Evolutionary conservation across 2,888 invertebrate genomes (phyloP), one percentile per base, ranked within the genome.

Genomic region (Eretmocerus hayati): DNA sequence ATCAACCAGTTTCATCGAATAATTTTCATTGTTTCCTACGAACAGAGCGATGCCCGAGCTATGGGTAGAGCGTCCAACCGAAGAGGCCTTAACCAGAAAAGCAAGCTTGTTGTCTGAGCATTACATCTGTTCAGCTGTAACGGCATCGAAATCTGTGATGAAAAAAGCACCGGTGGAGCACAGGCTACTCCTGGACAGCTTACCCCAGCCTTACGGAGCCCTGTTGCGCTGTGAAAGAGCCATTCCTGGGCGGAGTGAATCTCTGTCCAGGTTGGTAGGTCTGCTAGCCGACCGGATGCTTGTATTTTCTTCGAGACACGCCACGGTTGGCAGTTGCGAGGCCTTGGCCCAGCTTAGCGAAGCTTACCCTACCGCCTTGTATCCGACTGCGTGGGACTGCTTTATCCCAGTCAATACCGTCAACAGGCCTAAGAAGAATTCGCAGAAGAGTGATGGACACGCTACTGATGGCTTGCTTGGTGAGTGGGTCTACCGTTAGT

Each of bases 381-480:
- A 86, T 63, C 72, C 76, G 8, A 76, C 75, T 18, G 80, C 85
- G 0, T 91, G 88, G 81, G 76, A 77, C 53, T 82, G 80, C 62
- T 55, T 56, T 52, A 18, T 48, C 4, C 56, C 20, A 43, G n/a
- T 5, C n/a, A 13, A 19, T 9, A 13, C 8, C 20, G 37, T 19
- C 20, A 3, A 56, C 13, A 9, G 15, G 38, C 16, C 37, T 2
- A 54, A 46, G 30, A 54, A 49, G 40, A 26, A 45, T 2, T 15
- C 15, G n/a, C 52, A 42, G 19, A 67, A 63, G 30, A 45, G 23
- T 39, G 11, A 41, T 31, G 46, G 22, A 2, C 48, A 52, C 5
- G 33, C 41, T 30, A 11, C 44, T 6, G 53, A 53, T 18, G 26
- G 23, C 26, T 26, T 8, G 16, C 36, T 30, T 20, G 42, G 52